A percentile compares a stretch with the other conserved stretches of the same genome.
phyloP scores from a whole-genome alignment of 2,797 vertebrate genomes.

The Allobates femoralis region DNA sequence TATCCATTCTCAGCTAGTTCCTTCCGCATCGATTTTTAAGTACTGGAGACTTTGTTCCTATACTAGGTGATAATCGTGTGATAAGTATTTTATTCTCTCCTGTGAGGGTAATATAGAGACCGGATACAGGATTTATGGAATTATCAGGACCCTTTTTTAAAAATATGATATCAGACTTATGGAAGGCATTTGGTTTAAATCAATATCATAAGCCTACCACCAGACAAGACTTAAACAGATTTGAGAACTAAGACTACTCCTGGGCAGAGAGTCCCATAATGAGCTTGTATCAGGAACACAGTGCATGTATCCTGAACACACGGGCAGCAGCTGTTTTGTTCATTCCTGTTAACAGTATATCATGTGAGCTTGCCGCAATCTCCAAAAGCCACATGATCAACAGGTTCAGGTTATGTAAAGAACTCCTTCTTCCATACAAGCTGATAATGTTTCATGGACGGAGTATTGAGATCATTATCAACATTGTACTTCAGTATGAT shows the following conservation, averaged over 20 bases:
- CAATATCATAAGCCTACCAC: conserved; percentile 40
- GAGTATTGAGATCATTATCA: neutral
- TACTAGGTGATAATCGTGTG: conserved; percentile 29
- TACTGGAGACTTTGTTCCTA: neutral
- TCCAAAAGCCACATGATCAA: conserved; percentile 52
- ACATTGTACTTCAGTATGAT: neutral
- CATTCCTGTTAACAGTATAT: conserved; percentile 61
- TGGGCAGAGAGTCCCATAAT: conserved; percentile 45
- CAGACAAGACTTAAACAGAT: conserved; percentile 59
- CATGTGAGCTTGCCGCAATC: conserved; percentile 38
- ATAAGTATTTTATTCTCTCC: conserved; percentile 26
- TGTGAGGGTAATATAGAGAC: neutral
- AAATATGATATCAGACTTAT: conserved; percentile 46
- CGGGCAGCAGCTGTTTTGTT: conserved; percentile 50
- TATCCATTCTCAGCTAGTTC: conserved; percentile 1
- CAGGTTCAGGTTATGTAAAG: conserved; percentile 46
- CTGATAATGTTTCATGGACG: conserved; percentile 9
- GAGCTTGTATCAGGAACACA: conserved; percentile 47
- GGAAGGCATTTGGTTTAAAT: conserved; percentile 36
- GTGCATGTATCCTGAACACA: conserved; percentile 37
- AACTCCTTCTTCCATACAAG: conserved; percentile 14
- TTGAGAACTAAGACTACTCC: conserved; percentile 36
- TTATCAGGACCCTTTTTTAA: conserved; percentile 42
- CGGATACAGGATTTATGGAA: conserved; percentile 47
- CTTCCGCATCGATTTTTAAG: neutral